Evolutionary conservation across 30 jellyfish, hydroid and myxozoan genomes (phyloP).

Genomic region (Aurelia aurita): DNA sequence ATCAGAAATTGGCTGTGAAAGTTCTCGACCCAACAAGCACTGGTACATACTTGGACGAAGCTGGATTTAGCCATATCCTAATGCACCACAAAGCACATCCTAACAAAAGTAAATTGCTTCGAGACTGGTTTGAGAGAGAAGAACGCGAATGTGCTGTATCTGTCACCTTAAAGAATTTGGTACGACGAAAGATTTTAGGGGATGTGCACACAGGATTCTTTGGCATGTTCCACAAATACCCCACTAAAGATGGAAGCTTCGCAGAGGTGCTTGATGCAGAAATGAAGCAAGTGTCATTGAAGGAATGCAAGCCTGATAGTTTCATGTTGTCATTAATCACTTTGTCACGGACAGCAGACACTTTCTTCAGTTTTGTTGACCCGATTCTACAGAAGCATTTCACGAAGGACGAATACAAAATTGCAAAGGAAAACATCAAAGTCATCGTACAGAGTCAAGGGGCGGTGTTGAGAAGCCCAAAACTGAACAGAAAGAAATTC

Average conservation of each 20-base stretch:
- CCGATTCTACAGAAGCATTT: constrained; percentile 82
- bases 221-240: constrained; percentile 81
- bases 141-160: constrained; percentile 80
- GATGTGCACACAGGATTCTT: constrained; percentile 83
- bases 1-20: constrained; percentile 42
- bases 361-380: constrained; percentile 84
- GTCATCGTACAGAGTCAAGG: constrained; percentile 96
- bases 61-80: constrained; percentile 74
- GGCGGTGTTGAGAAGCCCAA: constrained; percentile 82
- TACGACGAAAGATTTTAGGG: constrained; percentile 68
- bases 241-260: constrained; percentile 66
- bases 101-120: constrained; percentile 20
- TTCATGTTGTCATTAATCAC: constrained; percentile 89
- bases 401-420: constrained; percentile 77
- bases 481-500: constrained; percentile 77
- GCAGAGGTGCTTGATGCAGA: constrained; percentile 84
- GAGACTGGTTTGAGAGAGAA: constrained; percentile 80
- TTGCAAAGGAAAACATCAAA: constrained; percentile 90
- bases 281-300: constrained; percentile 79
- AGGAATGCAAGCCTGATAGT: constrained; percentile 90
- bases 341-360: constrained; percentile 84
- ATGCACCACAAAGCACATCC: constrained; percentile 67
- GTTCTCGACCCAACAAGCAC: constrained; percentile 65
- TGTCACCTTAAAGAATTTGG: constrained; percentile 58
- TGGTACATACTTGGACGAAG: constrained; percentile 71